Conservation (phyloP, 2,888 invertebrate genomes). For the Rhingia rostrata region DNA sequence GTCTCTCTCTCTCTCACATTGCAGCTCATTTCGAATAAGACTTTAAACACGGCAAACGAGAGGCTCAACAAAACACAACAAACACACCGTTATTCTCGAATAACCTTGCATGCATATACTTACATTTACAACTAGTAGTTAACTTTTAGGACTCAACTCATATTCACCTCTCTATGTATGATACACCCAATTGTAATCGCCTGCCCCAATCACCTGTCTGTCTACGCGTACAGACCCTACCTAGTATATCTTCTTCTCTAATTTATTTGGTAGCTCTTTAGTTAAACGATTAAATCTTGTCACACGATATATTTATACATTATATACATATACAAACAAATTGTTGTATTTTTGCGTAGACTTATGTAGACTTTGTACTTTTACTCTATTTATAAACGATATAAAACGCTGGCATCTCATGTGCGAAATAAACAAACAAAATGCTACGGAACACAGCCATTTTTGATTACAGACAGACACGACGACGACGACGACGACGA, state of each 20-base stretch:
- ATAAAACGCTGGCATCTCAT: constrained; percentile 1
- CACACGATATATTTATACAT: constrained; percentile 55
- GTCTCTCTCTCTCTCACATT: constrained; percentile 32
- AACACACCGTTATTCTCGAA: constrained; percentile 37
- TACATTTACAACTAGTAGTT: constrained; percentile 21
- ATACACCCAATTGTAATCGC: constrained; percentile 16
- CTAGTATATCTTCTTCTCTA: background rate
- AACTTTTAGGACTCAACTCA: constrained; percentile 11
- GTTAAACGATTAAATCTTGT: constrained; percentile 56
- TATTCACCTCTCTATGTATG: constrained; percentile 26
- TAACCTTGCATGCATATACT: constrained; percentile 38
- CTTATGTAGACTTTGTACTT: constrained; percentile 63
- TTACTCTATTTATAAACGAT: constrained; percentile 26
- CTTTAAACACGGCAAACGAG: constrained; percentile 69
- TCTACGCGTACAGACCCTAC: background rate
- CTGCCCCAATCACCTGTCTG: background rate
- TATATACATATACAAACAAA: constrained; percentile 54
- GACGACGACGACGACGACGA: background rate
- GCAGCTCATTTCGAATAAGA: constrained; percentile 78
- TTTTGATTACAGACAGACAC: constrained; percentile 34
- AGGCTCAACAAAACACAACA: constrained; percentile 18
- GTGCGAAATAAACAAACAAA: constrained; percentile 43
- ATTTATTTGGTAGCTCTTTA: constrained; percentile 54
- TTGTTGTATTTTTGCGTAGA: constrained; percentile 69
- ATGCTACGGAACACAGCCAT: constrained; percentile 71